Base-by-base conservation (phyloP, 2,797 vertebrate genomes). In the Arnoldichthys spilopterus region DNA sequence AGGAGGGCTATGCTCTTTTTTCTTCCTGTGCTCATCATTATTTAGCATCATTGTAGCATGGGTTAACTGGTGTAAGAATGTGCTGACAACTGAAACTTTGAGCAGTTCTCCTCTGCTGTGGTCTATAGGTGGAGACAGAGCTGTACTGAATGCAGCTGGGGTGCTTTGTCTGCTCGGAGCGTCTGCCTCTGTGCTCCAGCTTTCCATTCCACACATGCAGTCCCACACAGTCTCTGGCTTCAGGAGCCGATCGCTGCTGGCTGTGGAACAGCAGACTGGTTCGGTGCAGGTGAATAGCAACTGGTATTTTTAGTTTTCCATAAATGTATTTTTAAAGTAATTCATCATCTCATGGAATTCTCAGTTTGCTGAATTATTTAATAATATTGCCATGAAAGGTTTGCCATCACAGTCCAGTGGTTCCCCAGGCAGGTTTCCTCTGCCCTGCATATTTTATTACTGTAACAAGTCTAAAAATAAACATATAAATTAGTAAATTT, bases 181-280 rank as follows among this genome's bases (percentile, higher is more conserved):
- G 45, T 86, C 88, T 0, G 9, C 87, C 0, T 22, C 88, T 4
- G 78, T 94, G 0, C 18, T 87, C 24, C 78, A 87, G 77, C 72
- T 87, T 34, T 85, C 90, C 0, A 0, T 76, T 0, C 37, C 22
- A 0, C 20, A 66, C 0, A 18, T 37, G 2, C 54, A 74, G 0
- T 64, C 85, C 47, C 72, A 81, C 4, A 30, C 18, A 18, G n/a
- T 34, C 0, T 62, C 87, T 0, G 81, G 0, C 24, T 94, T 96
- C 82, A 91, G 1, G 77, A 91, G 95, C 22, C 95, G 97, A 5
- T 72, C 86, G 0, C 91, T 98, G 76, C 93, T 99, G 61, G 58
- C 80, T 26, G 58, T 82, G 28, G 82, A 84, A 49, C 40, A 54
- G 15, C 34, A 24, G n/a, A 71, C 9, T 0, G 1, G 34, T 51